Evolutionary conservation across 2,797 vertebrate species (phyloP).

Genomic region (Carduelis carduelis): DNA sequence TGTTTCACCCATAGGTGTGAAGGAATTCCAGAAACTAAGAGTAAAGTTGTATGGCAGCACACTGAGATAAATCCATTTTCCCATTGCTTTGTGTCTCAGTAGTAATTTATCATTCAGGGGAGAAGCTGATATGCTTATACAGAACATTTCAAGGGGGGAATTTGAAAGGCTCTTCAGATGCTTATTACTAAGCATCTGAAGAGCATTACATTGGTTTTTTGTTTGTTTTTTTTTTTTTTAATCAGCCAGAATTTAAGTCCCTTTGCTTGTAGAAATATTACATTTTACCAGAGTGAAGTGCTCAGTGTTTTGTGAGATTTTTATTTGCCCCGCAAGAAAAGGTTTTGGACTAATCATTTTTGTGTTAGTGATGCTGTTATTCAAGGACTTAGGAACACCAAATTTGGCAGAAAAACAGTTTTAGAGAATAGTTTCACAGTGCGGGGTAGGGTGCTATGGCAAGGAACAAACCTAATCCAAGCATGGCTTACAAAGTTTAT

Average conservation of each 20-base stretch:
- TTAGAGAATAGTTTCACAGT: not conserved
- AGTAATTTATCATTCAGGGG: not conserved
- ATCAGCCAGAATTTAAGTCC: not conserved
- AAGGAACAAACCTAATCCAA: not conserved
- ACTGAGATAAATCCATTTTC: not conserved
- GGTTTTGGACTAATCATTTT: not conserved
- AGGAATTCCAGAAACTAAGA: not conserved
- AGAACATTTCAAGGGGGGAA: not conserved
- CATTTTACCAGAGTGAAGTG: rapidly evolving
- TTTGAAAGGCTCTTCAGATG: not conserved
- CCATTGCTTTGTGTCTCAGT: not conserved
- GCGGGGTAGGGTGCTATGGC: not conserved
- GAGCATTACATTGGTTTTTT: not conserved
- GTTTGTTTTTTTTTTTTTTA: not conserved
- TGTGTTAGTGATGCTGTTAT: not conserved
- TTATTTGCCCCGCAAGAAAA: not conserved
- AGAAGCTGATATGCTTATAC: not conserved
- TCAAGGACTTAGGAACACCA: rapidly evolving
- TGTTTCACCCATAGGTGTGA: not conserved
- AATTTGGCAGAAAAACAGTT: not conserved
- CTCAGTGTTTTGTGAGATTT: not conserved
- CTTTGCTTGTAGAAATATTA: not conserved
- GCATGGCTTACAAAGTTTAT: not conserved
- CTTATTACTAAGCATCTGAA: not conserved
- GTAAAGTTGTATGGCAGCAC: not conserved